Conservation (phyloP, 2,113 vertebrate genomes). For the Nansenia antarctica region DNA sequence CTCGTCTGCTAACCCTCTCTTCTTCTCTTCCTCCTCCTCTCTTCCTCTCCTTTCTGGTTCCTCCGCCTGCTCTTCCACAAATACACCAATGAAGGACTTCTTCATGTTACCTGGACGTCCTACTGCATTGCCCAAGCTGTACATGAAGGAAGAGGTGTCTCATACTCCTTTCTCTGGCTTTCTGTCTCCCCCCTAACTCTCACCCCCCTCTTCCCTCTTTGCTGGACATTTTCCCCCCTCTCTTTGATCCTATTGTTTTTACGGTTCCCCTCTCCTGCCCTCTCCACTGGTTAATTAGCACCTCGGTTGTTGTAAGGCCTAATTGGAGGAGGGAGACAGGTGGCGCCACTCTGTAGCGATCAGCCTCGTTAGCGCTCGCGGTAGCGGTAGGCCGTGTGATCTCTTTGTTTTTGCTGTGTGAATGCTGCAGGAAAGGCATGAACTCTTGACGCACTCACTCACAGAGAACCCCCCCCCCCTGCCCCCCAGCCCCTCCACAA, state of each 20-base stretch:
- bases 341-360: slow-evolving; percentile 80
- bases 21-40: not conserved
- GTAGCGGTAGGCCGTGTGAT: slow-evolving; percentile 59
- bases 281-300: slow-evolving; percentile 73
- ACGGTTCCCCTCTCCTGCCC: slow-evolving; percentile 1
- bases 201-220: not conserved
- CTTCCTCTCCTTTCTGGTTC: not conserved
- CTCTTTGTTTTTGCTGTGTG: slow-evolving; percentile 86
- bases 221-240: slow-evolving; percentile 3
- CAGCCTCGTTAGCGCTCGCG: slow-evolving; percentile 82
- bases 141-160: not conserved
- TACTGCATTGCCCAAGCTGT: not conserved
- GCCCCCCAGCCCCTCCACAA: slow-evolving; percentile 23
- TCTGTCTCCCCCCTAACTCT: not conserved
- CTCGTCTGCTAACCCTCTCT: not conserved
- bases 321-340: slow-evolving; percentile 83
- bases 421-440: slow-evolving; percentile 78
- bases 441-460: slow-evolving; percentile 74
- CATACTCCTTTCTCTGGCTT: not conserved
- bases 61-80: not conserved
- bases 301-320: slow-evolving; percentile 77
- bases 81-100: not conserved
- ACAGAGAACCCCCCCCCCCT: slow-evolving; percentile 9
- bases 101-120: not conserved
- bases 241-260: slow-evolving; percentile 15